Evolutionary conservation across 1,140 invertebrate genomes (phyloP).

Genomic region (Sesamia nonagrioides): DNA sequence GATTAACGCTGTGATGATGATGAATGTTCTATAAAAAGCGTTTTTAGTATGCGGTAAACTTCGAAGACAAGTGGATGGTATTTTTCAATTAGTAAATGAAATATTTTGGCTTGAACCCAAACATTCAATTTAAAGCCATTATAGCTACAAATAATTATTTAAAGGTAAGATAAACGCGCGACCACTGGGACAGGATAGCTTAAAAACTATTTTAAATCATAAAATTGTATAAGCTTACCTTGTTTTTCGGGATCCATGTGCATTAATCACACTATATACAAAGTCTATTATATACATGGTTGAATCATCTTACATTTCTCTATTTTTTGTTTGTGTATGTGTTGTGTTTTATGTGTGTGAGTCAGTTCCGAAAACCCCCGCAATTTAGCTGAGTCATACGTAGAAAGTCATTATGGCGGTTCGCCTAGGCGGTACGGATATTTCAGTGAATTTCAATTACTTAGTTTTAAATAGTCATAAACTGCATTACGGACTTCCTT

Average conservation of each 20-base stretch:
- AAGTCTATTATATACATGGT: too few species aligned
- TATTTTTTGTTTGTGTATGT: background rate
- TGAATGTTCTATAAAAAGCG: background rate
- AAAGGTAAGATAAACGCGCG: slow-evolving; percentile 3
- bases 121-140: background rate
- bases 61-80: background rate
- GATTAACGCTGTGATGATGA: too few species aligned
- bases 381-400: background rate
- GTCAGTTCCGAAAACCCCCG: background rate
- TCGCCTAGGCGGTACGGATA: background rate
- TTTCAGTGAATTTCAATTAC: background rate
- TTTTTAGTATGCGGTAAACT: background rate
- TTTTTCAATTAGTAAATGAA: slow-evolving; percentile 1
- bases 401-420: background rate
- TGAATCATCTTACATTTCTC: background rate
- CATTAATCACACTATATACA: background rate
- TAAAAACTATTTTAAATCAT: background rate
- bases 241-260: background rate
- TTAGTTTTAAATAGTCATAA: too few species aligned
- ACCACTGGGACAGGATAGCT: background rate
- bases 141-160: slow-evolving; percentile 27
- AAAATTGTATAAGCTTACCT: background rate
- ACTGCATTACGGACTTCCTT: too few species aligned
- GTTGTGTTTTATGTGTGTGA: too few species aligned
- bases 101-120: slow-evolving; percentile 21